Conservation (phyloP, 1,140 invertebrate genomes). For the Brachionus plicatilis region DNA sequence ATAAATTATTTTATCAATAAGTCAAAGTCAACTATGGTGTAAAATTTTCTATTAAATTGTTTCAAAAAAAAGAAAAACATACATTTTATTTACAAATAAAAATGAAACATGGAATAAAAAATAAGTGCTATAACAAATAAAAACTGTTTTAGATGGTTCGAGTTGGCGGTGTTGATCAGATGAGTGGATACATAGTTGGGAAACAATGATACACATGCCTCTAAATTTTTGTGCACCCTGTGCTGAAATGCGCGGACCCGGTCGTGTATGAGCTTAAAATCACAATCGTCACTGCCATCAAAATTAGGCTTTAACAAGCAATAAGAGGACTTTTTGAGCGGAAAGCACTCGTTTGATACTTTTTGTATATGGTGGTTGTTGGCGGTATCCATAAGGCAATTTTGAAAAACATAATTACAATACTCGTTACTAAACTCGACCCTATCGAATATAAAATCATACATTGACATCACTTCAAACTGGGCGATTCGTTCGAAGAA, state of each 20-base stretch:
- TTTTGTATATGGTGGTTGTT: not conserved
- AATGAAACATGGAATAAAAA: conserved; percentile 13
- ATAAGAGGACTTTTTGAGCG: conserved; percentile 13
- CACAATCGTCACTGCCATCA: not conserved
- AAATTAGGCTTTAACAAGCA: conserved; percentile 5
- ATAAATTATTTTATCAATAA: no score
- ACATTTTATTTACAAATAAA: not conserved
- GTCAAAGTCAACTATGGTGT: no score
- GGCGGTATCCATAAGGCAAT: not conserved
- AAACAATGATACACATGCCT: not conserved
- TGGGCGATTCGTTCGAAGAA: not conserved
- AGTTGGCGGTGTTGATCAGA: not conserved
- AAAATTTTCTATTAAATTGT: not conserved
- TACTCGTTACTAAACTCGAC: conserved; percentile 7
- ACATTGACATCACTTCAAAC: conserved; percentile 10
- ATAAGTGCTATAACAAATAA: not conserved
- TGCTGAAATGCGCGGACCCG: not conserved
- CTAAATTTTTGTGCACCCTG: conserved; percentile 11
- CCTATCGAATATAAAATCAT: conserved; percentile 9
- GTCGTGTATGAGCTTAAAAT: not conserved
- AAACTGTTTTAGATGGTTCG: not conserved
- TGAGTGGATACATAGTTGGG: not conserved
- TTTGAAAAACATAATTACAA: conserved; percentile 27
- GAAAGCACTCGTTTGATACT: conserved; percentile 20
- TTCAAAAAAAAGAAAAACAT: not conserved